Evolutionary conservation across 2,113 vertebrate species (phyloP).

Genomic region (Embiotoca jacksoni): DNA sequence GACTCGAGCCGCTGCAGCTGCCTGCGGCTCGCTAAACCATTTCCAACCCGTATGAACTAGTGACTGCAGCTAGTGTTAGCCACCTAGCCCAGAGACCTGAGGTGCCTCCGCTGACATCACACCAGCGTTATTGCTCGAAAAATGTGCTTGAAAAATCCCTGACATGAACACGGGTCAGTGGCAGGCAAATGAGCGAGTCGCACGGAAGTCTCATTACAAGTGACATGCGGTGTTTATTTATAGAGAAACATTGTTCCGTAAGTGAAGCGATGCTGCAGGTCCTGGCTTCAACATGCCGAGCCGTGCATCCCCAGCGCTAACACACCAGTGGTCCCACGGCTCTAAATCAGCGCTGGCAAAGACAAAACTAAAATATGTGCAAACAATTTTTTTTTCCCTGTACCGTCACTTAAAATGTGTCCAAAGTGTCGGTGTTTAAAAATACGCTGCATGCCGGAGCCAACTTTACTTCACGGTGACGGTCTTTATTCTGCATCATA

Average conservation of each 20-base stretch:
- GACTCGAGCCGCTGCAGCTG: constrained; percentile 34
- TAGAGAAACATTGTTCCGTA: constrained; percentile 21
- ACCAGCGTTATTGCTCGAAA: constrained; percentile 1
- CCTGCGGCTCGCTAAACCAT: constrained; percentile 38
- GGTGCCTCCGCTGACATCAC: constrained; percentile 16
- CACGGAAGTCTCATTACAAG: neutral
- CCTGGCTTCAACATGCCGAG: constrained; percentile 17
- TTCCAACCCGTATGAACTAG: constrained; percentile 28
- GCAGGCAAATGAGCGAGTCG: neutral
- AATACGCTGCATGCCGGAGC: neutral
- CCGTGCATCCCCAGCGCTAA: constrained; percentile 39
- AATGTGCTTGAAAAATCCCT: constrained; percentile 14
- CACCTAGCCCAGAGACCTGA: constrained; percentile 36
- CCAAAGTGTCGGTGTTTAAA: constrained; percentile 3
- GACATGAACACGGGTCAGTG: constrained; percentile 13
- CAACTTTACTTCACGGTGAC: constrained; percentile 58
- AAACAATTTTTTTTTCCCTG: neutral
- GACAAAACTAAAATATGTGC: constrained; percentile 17
- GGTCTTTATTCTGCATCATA: constrained; percentile 54
- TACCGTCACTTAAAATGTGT: neutral
- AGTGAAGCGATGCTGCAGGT: constrained; percentile 57
- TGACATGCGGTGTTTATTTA: constrained; percentile 10
- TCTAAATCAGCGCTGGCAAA: neutral
- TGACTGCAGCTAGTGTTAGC: constrained; percentile 61
- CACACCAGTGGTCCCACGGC: neutral